Base-by-base conservation (phyloP, 2,797 vertebrate genomes). In the Leptatherina wallacei region DNA sequence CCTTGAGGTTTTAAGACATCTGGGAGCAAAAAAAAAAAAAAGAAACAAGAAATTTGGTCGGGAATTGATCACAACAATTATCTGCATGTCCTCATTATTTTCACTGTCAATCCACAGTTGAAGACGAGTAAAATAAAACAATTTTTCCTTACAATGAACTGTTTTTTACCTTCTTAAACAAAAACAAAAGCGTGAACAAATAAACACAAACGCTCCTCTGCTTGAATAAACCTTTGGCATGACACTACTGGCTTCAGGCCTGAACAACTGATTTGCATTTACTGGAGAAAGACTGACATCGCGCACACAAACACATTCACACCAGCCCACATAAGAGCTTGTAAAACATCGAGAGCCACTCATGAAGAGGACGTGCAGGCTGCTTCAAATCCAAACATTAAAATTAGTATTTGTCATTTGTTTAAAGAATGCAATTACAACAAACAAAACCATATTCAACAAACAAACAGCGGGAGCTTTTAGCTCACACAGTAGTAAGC, bases 241-340 rank as follows among this genome's bases (percentile, higher is more conserved):
- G 70, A 73, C 22, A 47, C 51, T 47, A 0, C 20, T 79, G 67
- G 78, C 42, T 65, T 49, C n/a, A 32, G 65, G 59, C 70, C 68
- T 65, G 59, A 73, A 69, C 57, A 80, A 75, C 80, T 77, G 36
- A 80, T 78, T 81, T 75, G 49, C 65, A 80, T 83, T 77, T 74
- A 68, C 65, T 58, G 54, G 47, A 69, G 52, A 69, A 63, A 58
- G 61, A 69, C n/a, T 32, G 55, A 83, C 73, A 72, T 60, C 13
- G 56, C 51, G 77, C 24, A 69, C 35, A 51, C 22, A 65, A 40
- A 60, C 62, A 60, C 62, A 40, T 16, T 60, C 62, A 51, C 66
- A 75, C 49, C 32, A 70, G 52, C 44, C 67, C 52, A 47, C 62
- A 75, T 57, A 44, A 66, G 57, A 65, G 63, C 69, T 69, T 9